Base-by-base conservation (phyloP, 2,797 vertebrate species). In the Syngnathus rostellatus region DNA sequence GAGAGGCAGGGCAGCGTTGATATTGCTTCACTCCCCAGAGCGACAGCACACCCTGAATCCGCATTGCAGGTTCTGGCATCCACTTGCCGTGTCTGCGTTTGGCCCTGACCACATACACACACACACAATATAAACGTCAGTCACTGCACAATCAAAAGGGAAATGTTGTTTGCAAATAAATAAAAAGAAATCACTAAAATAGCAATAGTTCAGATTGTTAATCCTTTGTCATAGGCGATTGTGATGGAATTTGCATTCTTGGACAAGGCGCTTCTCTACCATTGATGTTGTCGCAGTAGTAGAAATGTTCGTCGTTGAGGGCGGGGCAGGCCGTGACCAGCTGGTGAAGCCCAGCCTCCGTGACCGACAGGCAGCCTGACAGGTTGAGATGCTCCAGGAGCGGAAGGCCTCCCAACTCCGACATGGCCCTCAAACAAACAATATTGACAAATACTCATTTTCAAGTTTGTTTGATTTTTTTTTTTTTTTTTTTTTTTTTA, bases 271-370 rank as follows among this genome's bases (percentile, higher is more conserved):
- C 5, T 59, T 68, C 70, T 63, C 76, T 98, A 98, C 96, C 96
- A 75, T 97, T 93, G 83, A 99, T 99, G 92, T 98, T 98, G 93
- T 99, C 97, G 90, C 97, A 99, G 94, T 99, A 99, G 93, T 98
- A 99, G 88, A 99, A 99, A 89, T 98, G 94, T 84, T 99, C 95
- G 57, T 96, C 94, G 10, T 98, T 96, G 62, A 99, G 93, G 71
- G 94, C 91, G 67, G 97, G 97, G 73, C 96, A 98, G 16, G 89
- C 93, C 2, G 94, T 92, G 76, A 99, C 96, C 79, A 99, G 87
- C 75, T 98, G 94, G 83, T 95, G 93, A 76, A 99, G 92, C 72
- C 97, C 97, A 67, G 92, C 92, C 74, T 94, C 95, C 43, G 97
- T 98, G 72, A 99, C 90, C 78, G 93, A 92, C 64, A 97, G 93